These are phyloP conservation scores for Hucho hucho DNA, from an alignment of 2,113 vertebrate genomes.

Conservation along the genomic window DNA sequence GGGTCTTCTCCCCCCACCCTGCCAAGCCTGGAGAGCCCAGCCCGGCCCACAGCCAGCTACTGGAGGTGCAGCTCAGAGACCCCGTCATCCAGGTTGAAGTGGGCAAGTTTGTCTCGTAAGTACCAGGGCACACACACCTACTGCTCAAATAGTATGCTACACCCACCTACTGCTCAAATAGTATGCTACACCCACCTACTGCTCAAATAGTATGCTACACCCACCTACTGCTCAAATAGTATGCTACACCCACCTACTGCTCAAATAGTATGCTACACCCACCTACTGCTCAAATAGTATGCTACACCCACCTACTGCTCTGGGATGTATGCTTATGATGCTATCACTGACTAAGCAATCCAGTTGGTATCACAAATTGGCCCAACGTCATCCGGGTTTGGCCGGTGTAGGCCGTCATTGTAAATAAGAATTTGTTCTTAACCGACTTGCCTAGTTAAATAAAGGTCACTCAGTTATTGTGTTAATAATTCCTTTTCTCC, in stretches of 20 bases:
- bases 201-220: no score
- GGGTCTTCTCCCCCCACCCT: constrained; percentile 85
- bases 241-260: no score
- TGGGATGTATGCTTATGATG: no score
- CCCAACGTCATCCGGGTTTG: no score
- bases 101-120: constrained; percentile 95
- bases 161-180: neutral
- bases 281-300: no score
- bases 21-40: constrained; percentile 73
- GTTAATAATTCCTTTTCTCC: neutral
- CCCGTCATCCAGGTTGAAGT: constrained; percentile 92
- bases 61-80: constrained; percentile 87
- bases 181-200: no score
- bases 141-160: neutral
- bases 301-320: no score
- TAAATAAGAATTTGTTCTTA: no score
- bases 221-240: no score
- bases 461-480: neutral
- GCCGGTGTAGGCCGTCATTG: no score
- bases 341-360: no score
- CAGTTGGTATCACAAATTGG: neutral
- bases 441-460: neutral
- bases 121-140: neutral
- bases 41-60: constrained; percentile 82
- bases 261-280: no score